Evolutionary conservation across 2,113 vertebrate species (phyloP).

Genomic region (Cyanistes caeruleus): DNA sequence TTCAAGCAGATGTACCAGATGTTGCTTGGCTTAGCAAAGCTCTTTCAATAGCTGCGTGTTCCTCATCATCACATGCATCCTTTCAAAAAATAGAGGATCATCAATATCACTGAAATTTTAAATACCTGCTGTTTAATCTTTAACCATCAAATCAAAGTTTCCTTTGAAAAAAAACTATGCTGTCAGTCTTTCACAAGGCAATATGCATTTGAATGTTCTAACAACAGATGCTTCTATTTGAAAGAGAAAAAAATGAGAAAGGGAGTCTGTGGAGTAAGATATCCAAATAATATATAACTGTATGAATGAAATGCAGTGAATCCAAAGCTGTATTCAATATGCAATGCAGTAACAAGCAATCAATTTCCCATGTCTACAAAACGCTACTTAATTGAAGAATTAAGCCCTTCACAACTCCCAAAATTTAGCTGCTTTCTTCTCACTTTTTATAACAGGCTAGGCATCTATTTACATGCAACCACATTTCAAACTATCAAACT

Average conservation of each 20-base stretch:
- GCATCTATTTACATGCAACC: rapidly evolving
- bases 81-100: not conserved
- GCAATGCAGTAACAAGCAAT: not conserved
- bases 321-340: not conserved
- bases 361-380: not conserved
- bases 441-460: rapidly evolving
- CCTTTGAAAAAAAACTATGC: not conserved
- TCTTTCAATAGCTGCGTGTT: not conserved
- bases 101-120: not conserved
- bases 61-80: not conserved
- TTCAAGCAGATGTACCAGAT: not conserved
- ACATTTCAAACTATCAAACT: not conserved
- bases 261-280: not conserved
- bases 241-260: not conserved
- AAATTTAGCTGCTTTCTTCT: not conserved
- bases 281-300: not conserved
- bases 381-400: not conserved
- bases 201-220: not conserved
- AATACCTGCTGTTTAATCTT: not conserved
- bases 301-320: not conserved
- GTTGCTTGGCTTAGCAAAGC: not conserved
- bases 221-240: not conserved
- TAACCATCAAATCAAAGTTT: not conserved
- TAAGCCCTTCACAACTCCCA: not conserved
- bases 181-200: not conserved